phyloP scores from a whole-genome alignment of 2,113 vertebrate species.

The Bubo blakistoni region DNA sequence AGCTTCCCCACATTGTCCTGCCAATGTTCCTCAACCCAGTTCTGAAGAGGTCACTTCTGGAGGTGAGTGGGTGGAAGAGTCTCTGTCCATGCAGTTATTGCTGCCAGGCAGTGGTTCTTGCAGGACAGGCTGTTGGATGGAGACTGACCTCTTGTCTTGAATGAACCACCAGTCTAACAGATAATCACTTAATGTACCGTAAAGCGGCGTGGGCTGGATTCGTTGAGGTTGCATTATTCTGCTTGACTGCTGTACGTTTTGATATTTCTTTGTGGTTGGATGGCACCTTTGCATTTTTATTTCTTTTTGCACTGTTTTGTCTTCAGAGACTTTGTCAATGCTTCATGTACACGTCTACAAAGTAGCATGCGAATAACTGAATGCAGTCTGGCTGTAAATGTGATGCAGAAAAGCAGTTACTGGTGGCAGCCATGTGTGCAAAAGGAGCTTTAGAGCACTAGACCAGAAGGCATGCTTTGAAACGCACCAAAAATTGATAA shows the following conservation, averaged over 20 bases:
- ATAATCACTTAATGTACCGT: neutral
- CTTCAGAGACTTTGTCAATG: neutral
- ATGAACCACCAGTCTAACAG: neutral
- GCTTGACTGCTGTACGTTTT: conserved; percentile 20
- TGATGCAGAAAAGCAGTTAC: neutral
- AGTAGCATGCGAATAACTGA: conserved; percentile 9
- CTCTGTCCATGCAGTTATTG: neutral
- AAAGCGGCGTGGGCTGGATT: neutral
- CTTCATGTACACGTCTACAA: neutral
- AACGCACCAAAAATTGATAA: conserved; percentile 36
- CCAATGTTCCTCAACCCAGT: conserved; percentile 64
- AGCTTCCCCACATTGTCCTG: conserved; percentile 66
- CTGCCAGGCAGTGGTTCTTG: conserved; percentile 7
- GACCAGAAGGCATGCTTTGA: conserved; percentile 43
- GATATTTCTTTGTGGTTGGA: neutral
- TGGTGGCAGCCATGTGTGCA: neutral
- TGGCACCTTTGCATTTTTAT: neutral
- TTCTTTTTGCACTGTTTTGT: neutral
- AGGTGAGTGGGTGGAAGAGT: conserved; percentile 67
- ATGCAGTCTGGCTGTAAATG: conserved; percentile 5
- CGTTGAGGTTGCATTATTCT: neutral
- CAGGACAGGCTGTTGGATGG: neutral
- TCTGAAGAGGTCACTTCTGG: conserved; percentile 67
- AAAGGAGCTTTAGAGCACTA: neutral
- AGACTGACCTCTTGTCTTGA: conserved; percentile 13